These are phyloP conservation scores for Callosobruchus maculatus DNA, from an alignment of 2,888 invertebrate genomes.

Conservation along the genomic window DNA sequence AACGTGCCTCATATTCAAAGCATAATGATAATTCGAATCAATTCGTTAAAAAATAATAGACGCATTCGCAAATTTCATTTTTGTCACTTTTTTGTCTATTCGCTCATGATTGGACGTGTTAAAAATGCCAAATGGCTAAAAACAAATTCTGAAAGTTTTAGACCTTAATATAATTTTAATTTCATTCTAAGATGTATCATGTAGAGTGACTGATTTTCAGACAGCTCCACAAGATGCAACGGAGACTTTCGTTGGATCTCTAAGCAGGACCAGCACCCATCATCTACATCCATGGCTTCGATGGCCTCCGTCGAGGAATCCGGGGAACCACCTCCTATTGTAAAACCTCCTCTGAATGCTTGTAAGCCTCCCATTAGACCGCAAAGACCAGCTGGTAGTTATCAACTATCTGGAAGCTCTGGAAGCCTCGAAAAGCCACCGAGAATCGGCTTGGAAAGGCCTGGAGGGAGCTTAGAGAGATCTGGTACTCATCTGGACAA, in stretches of 20 bases:
- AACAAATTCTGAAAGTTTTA: too few relatives aligned
- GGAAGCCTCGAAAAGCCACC: neutral
- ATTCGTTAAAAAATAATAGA: too few relatives aligned
- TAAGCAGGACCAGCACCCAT: constrained; percentile 35
- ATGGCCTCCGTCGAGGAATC: constrained; percentile 31
- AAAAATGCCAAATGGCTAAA: too few relatives aligned
- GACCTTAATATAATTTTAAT: too few relatives aligned
- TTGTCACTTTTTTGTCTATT: too few relatives aligned
- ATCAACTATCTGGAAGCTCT: too few relatives aligned
- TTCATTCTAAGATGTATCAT: neutral
- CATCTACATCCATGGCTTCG: constrained; percentile 39
- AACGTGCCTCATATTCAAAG: too few relatives aligned
- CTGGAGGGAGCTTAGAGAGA: constrained; percentile 5
- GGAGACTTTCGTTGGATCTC: constrained; percentile 68
- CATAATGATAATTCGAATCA: too few relatives aligned
- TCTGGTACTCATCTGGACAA: neutral
- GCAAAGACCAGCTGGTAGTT: constrained; percentile 21
- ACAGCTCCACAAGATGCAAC: constrained; percentile 62
- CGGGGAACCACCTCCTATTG: constrained; percentile 36
- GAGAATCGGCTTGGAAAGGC: constrained; percentile 42
- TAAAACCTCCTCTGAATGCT: constrained; percentile 29
- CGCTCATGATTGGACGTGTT: too few relatives aligned
- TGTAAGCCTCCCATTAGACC: constrained; percentile 12
- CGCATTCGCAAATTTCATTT: too few relatives aligned
- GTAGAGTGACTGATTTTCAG: constrained; percentile 30